Conservation (phyloP, 2,888 invertebrate species). For the Nemoura dubitans region DNA sequence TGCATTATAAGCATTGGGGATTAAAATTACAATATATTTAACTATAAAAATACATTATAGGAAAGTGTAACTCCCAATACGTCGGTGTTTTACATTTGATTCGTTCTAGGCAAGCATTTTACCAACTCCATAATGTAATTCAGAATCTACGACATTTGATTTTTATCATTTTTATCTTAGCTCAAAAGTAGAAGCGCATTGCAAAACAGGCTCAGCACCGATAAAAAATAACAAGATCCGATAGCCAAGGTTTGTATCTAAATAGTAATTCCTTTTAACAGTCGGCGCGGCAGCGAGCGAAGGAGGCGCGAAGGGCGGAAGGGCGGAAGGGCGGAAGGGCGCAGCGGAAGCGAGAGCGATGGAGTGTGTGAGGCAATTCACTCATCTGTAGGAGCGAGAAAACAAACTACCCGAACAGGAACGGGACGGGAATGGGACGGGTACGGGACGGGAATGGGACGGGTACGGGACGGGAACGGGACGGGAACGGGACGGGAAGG, state of each 20-base stretch:
- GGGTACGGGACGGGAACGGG: conserved; percentile 26
- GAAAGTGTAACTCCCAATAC: too few species aligned
- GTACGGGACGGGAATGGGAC: conserved; percentile 27
- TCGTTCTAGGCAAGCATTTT: too few species aligned
- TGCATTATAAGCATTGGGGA: too few species aligned
- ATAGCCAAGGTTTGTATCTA: not conserved
- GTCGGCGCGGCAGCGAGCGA: not conserved
- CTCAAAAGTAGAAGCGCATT: too few species aligned
- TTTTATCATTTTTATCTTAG: too few species aligned
- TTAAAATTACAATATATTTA: too few species aligned
- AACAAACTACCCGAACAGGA: conserved; percentile 36
- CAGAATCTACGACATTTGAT: too few species aligned
- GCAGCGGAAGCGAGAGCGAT: conserved; percentile 44
- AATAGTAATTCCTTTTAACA: not conserved
- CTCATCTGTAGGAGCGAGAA: not conserved
- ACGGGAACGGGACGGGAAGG: conserved; percentile 31
- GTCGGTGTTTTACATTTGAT: too few species aligned
- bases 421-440: conserved; percentile 27
- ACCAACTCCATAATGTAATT: too few species aligned
- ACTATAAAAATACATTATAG: too few species aligned
- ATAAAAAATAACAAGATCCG: not conserved
- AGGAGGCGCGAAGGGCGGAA: not conserved
- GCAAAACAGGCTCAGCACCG: too few species aligned
- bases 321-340: conserved; percentile 30
- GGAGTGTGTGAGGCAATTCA: conserved; percentile 46